Evolutionary conservation across 1,140 invertebrate genomes (phyloP).

Genomic region (Chironomus striatipennis): DNA sequence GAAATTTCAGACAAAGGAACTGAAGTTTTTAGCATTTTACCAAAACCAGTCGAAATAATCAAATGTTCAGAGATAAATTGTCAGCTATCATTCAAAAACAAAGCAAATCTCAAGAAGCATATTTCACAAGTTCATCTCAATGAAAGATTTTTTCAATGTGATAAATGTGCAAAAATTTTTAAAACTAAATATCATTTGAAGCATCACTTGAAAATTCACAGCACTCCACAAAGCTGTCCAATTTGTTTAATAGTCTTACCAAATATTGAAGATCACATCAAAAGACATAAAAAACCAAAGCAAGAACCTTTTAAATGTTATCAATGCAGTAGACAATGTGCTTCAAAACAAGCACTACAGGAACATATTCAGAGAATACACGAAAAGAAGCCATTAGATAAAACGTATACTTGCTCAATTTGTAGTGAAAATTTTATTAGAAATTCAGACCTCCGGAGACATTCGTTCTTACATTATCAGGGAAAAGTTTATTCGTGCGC

Average conservation of each 20-base stretch:
- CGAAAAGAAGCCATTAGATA: not conserved
- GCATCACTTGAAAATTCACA: not conserved
- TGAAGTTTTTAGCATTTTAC: too few species aligned
- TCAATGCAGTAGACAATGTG: not conserved
- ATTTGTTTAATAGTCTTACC: not conserved
- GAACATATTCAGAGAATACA: not conserved
- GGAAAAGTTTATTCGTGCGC: not conserved
- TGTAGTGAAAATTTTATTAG: slow-evolving; percentile 10
- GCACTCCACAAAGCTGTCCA: not conserved
- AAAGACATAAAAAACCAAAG: not conserved
- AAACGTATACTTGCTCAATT: not conserved
- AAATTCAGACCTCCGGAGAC: not conserved
- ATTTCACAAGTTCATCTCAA: not conserved
- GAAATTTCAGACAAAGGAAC: not conserved
- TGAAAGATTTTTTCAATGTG: not conserved
- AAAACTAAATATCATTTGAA: not conserved
- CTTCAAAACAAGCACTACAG: not conserved
- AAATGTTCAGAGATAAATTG: not conserved
- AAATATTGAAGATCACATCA: not conserved
- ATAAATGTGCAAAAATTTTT: not conserved
- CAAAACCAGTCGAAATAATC: not conserved
- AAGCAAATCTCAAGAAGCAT: not conserved
- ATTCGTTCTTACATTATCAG: not conserved
- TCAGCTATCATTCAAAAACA: not conserved
- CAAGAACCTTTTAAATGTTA: not conserved